Evolutionary conservation across 1,140 invertebrate species (phyloP), one percentile per base, ranked within the genome.

Genomic region (Oedothorax gibbosus): DNA sequence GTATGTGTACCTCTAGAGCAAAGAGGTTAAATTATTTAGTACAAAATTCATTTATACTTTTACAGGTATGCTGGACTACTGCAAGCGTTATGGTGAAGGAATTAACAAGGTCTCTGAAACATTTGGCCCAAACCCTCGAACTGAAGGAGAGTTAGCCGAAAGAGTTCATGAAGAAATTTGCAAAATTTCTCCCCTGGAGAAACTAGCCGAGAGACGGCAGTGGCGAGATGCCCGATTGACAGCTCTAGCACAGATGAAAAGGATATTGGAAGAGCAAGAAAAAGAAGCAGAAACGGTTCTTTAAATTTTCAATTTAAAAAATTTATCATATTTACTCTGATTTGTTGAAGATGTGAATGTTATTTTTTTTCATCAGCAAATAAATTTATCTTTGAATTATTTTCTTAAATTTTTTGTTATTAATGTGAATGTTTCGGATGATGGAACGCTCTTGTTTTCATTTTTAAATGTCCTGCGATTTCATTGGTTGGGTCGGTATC

Each of bases 161-260:
- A 88, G 88, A 54, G 88, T 91, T 73, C 66, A 89, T 84, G 89
- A 94, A 49, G 93, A 96, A 87, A 89, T 98, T 49, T 93, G 94
- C 85, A 90, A 91, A 14, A 93, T 93, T 88, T 93, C 95, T 21
- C 95, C 96, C 0, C 87, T 97, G 15, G 93, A 96, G 50, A 92
- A 94, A 88, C 90, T 98, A 20, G 92, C 91, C 64, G 93, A 95
- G 80, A 90, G 95, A 85, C 91, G 96, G 64, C 92, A 91, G 3
- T 98, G 96, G 95, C 91, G 97, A 57, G 96, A 98, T 89, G 91
- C 93, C 49, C 94, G 95, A 85, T 91, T 99, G 11, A 95, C 95
- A 0, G 93, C 95, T 79, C 90, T 98, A 11, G 94, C 96, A 9
- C 91, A 95, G 86, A 90, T 98, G 49, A 98, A 98, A 89, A 94